Percentiles rank a stretch among this genome's conserved stretches.
phyloP scores from a whole-genome alignment of 35 echinoderm and acorn worm genomes.

The Heliocidaris erythrogramma region DNA sequence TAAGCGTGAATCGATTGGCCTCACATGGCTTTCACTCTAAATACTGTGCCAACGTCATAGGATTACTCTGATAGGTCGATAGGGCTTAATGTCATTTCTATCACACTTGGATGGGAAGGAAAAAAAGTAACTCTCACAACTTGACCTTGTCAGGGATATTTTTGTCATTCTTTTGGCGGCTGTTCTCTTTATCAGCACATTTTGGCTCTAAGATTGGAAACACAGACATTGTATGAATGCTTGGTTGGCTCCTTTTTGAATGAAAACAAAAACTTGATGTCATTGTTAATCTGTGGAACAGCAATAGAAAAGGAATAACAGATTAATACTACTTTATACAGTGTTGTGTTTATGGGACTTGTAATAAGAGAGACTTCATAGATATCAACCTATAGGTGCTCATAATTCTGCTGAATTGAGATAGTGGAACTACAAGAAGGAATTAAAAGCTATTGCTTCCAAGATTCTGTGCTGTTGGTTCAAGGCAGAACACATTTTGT shows the following conservation, averaged over 20 bases:
- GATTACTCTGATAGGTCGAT: slow-evolving; percentile 18
- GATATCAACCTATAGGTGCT: background rate
- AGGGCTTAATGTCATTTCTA: background rate
- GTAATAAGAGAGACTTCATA: background rate
- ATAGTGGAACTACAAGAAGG: background rate
- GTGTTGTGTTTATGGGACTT: background rate
- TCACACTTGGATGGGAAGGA: background rate
- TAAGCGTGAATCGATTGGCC: background rate
- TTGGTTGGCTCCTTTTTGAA: background rate
- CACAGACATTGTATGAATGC: background rate
- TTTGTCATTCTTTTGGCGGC: slow-evolving; percentile 16
- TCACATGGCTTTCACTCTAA: background rate
- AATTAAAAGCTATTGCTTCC: background rate
- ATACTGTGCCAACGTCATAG: background rate
- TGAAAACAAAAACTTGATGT: background rate
- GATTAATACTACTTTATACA: background rate
- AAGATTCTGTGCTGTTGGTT: background rate
- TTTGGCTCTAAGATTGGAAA: background rate
- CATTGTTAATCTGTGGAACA: slow-evolving; percentile 5
- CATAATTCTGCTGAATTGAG: background rate
- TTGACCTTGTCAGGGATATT: slow-evolving; percentile 30
- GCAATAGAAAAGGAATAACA: background rate
- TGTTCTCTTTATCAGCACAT: background rate
- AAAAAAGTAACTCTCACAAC: background rate
- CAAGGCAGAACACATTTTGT: background rate